A percentile compares a stretch with the other conserved stretches of the same genome.
phyloP scores from a whole-genome alignment of 2,888 invertebrate genomes.

The Eubasilissa splendida region DNA sequence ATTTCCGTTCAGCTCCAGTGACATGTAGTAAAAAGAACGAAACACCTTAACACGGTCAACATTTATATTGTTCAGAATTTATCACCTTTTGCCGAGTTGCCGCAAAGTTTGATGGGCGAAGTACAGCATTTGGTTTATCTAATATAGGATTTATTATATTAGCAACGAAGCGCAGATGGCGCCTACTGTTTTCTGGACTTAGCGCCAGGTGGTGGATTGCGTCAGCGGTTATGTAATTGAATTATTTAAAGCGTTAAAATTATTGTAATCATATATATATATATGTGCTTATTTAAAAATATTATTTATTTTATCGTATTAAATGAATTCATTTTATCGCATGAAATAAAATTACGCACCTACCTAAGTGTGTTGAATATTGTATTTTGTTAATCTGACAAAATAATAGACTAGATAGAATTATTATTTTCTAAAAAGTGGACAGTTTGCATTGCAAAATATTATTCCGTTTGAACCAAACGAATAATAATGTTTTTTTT shows the following conservation, averaged over 20 bases:
- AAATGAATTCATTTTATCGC: too few species aligned
- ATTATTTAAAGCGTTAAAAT: not conserved
- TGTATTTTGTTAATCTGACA: too few species aligned
- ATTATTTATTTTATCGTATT: too few species aligned
- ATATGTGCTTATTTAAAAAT: too few species aligned
- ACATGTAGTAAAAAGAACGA: not conserved
- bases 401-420: too few species aligned
- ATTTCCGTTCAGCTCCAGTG: conserved; percentile 20
- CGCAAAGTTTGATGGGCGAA: not conserved
- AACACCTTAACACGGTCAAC: not conserved
- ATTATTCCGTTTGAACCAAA: too few species aligned
- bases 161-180: conserved; percentile 12
- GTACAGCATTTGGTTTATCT: not conserved
- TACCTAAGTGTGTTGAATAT: too few species aligned
- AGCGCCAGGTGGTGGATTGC: conserved; percentile 17
- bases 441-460: too few species aligned
- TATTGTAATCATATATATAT: too few species aligned
- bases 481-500: too few species aligned
- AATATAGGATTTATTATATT: conserved; percentile 41
- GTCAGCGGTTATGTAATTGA: not conserved
- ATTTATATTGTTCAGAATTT: not conserved
- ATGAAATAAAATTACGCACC: too few species aligned
- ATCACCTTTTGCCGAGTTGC: not conserved
- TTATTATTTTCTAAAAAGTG: too few species aligned
- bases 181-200: conserved; percentile 18